Evolutionary conservation across 2,888 invertebrate genomes (phyloP).

Genomic region (Eumerus sabulonum): DNA sequence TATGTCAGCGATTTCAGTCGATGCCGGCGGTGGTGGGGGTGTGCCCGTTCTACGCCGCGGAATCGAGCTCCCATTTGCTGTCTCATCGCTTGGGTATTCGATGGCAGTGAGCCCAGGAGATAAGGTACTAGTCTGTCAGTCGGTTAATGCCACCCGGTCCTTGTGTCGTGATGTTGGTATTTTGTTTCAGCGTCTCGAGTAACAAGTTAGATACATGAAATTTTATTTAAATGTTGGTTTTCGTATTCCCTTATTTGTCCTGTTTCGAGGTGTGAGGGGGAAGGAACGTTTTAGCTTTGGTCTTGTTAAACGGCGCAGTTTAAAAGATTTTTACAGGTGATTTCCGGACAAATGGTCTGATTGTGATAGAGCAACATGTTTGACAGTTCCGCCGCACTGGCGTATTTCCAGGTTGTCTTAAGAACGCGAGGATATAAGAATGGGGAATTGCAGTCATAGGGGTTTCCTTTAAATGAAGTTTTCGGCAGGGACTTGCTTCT

Average conservation of each 20-base stretch:
- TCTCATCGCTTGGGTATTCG: slow-evolving; percentile 19
- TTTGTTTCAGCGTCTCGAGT: slow-evolving; percentile 41
- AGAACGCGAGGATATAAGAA: too few species aligned
- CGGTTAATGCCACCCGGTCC: not conserved
- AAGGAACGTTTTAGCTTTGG: not conserved
- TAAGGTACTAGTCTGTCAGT: not conserved
- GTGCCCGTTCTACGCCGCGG: slow-evolving; percentile 40
- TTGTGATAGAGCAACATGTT: slow-evolving; percentile 34
- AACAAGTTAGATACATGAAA: slow-evolving; percentile 47
- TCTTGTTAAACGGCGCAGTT: slow-evolving; percentile 36
- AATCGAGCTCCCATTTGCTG: slow-evolving; percentile 38
- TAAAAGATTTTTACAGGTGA: slow-evolving; percentile 65
- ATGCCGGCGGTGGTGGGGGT: slow-evolving; percentile 54
- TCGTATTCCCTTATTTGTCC: not conserved
- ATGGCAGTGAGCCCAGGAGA: not conserved
- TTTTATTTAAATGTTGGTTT: slow-evolving; percentile 30
- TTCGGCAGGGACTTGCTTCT: too few species aligned
- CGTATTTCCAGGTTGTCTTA: too few species aligned
- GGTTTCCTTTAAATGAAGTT: too few species aligned
- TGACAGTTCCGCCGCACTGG: not conserved
- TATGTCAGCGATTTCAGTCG: slow-evolving; percentile 68
- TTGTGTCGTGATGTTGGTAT: slow-evolving; percentile 1
- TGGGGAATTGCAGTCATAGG: too few species aligned
- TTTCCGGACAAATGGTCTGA: slow-evolving; percentile 62
- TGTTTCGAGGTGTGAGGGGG: slow-evolving; percentile 16